Base-by-base conservation (phyloP, 2,888 invertebrate genomes). In the Napeogenes sylphis region DNA sequence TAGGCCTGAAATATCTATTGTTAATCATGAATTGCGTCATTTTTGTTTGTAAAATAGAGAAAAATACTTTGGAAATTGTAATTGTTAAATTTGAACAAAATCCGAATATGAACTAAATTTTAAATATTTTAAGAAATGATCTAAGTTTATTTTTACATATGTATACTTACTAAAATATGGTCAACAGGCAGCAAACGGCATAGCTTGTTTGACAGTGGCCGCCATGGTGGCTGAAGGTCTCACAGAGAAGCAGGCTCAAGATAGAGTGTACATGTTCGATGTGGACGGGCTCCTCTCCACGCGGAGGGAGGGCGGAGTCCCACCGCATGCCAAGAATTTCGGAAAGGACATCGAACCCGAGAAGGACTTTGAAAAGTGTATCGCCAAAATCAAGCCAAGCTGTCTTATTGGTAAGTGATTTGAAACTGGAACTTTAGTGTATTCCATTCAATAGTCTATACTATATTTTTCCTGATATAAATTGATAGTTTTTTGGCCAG, bases 191-290 rank as follows among this genome's bases (percentile, higher is more conserved):
- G 95, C 97, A 1, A 94, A 97, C 66, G 98, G 98, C 64, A 98
- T 98, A 74, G 99, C 99, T 0, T 95, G 95, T 84, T 92, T 99
- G 58, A 93, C 96, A 56, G 95, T 96, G 0, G 94, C 95, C 73
- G 98, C 98, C 0, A 96, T 99, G 97, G 92, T 95, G 60, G 92
- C 94, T 10, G 93, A 93, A 45, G 93, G 93, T 21, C 81, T 93
- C 0, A 79, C 91, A 0, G 81, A 84, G 68, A 83, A 91, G 74
- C 96, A 98, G 74, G 99, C 99, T 0, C 92, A 94, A 46, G 92
- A 93, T n/a, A 94, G 94, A 72, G 98, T 99, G 68, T 99, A 95
- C 94, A 95, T 99, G 96, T 95, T 97, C 72, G 99, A 99, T 77
- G 94, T 98, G 38, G 95, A 96, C 73, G 99, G 99, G 2, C 90